phyloP scores from a whole-genome alignment of 1,140 invertebrate species.

The Zaprionus taronus region DNA sequence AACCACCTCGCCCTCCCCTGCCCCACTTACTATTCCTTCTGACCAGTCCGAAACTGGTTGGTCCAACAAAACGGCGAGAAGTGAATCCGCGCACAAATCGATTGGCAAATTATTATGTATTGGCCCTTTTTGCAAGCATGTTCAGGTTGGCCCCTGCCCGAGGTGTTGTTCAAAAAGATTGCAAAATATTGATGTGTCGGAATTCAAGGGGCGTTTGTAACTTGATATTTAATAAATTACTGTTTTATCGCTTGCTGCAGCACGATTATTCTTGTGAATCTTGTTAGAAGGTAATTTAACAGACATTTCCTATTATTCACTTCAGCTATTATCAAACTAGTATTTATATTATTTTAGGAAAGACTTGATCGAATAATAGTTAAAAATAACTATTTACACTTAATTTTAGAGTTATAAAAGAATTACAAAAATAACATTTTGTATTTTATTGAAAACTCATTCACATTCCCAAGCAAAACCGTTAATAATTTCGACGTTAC shows the following conservation, averaged over 20 bases:
- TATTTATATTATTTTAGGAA: not conserved
- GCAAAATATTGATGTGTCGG: conserved; percentile 67
- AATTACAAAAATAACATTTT: not conserved
- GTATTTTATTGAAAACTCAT: no score
- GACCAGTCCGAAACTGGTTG: conserved; percentile 43
- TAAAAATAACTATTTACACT: no score
- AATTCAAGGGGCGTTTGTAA: conserved; percentile 61
- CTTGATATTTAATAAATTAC: conserved; percentile 76
- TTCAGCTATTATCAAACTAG: not conserved
- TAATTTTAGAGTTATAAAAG: not conserved
- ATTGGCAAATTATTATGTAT: conserved; percentile 79
- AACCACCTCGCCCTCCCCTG: not conserved
- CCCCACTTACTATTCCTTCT: not conserved
- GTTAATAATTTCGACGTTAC: conserved; percentile 1
- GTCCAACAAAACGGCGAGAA: conserved; percentile 61
- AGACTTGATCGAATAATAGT: not conserved
- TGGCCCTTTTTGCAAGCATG: conserved; percentile 51
- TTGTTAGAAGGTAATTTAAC: conserved; percentile 61
- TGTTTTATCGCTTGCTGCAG: conserved; percentile 10
- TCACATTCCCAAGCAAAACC: no score
- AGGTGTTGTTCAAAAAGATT: conserved; percentile 74
- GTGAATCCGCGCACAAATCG: conserved; percentile 73
- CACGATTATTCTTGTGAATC: conserved; percentile 56
- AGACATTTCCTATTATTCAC: not conserved
- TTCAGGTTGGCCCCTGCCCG: conserved; percentile 52